Evolutionary conservation across 2,797 vertebrate genomes (phyloP), one percentile per base, ranked within the genome.

Genomic region (Phrynocephalus forsythii): DNA sequence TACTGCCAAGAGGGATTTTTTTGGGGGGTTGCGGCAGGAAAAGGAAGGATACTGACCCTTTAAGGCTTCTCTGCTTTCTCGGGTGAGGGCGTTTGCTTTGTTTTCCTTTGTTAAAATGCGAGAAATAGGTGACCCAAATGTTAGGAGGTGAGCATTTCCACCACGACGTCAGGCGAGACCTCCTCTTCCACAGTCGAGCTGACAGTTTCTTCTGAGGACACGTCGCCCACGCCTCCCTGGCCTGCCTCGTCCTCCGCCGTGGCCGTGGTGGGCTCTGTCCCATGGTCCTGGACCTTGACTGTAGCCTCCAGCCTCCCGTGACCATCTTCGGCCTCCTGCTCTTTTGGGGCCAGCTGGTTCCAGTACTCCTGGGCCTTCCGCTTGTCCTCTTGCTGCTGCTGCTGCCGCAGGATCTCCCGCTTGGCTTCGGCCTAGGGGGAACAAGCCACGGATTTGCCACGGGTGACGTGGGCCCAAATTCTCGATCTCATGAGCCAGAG

Each of bases 281-380:
- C 93, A 63, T 94, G 94, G 78, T 95, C 96, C 86, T 96, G 96
- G 44, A 89, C 95, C 10, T 95, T 93, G 11, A 94, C 94, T 96
- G 98, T 97, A 88, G 98, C 98, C 92, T 97, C 98, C 91, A 98
- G 96, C 79, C 94, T 96, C 67, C 97, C 95, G 20, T 97, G 97
- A 90, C 97, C 98, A 79, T 95, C 95, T 91, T 98, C 98, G 0
- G 98, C 98, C 86, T 99, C 98, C 91, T 96, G 98, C 93, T 98
- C 98, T 72, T 98, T 98, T 85, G 95, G 92, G 50, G 97, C 38
- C 60, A 99, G 97, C 96, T 98, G 98, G 92, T 97, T 96, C 1
- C 97, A 95, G 86, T 98, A 99, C 77, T 98, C 97, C 95, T 97
- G 97, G 0, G 98, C 98, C 86, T 97, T 96, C 69, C 95, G 92